Base-by-base conservation (phyloP, 2,797 vertebrate species). In the Protonibea diacanthus region DNA sequence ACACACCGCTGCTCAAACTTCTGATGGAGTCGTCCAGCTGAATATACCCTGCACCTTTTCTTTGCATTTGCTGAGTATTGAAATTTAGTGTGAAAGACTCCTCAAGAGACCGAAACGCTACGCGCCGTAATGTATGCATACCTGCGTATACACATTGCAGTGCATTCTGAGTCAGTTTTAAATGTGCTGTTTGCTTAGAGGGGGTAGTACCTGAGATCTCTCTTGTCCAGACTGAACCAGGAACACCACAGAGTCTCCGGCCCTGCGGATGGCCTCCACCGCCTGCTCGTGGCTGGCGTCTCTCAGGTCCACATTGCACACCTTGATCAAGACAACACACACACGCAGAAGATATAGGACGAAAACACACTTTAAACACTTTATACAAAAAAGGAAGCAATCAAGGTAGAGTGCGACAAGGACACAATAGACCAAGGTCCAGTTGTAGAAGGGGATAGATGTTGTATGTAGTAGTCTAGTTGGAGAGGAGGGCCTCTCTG, bases 211-310 rank as follows among this genome's bases (percentile, higher is more conserved):
- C 96, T 96, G 96, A 78, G 94, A 87, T 93, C 94, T 59, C 15
- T 83, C 57, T 2, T 83, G 81, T 76, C 84, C 91, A 0, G 89
- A 97, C 93, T 98, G 96, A 76, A 99, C 96, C 94, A 98, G 90
- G 90, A 99, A 96, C 71, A 95, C 91, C 86, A 99, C 96, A 40
- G 95, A 94, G 91, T 97, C 96, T 93, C 97, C 97, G 79, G 97
- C 97, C 88, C 91, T 96, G 90, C 98, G 97, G 93, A 99, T 99
- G 84, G 96, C 96, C 93, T 99, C 98, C 89, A 98, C 98, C 64
- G 97, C 97, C 95, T 98, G 96, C 84, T 99, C 97, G 0, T 99
- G 98, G 91, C 97, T 99, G 85, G 96, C 97, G 85, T 97, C 96
- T 93, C 96, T 95, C 81, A 99, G 95, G 91, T 99, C 96, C 93